Conservation (phyloP, 2,888 invertebrate genomes). For the Apoderus coryli region DNA sequence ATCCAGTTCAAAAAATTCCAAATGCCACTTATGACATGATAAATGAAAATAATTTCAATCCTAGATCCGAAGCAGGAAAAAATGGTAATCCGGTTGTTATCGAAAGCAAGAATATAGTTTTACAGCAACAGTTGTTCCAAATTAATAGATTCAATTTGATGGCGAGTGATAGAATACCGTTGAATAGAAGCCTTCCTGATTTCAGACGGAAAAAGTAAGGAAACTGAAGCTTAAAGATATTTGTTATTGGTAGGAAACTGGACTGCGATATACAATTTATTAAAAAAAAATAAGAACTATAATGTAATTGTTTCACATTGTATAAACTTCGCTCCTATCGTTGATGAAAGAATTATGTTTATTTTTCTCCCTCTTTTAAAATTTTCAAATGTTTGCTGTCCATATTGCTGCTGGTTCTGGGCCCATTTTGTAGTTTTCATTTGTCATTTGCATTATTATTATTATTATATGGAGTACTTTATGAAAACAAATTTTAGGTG, state of each 20-base stretch:
- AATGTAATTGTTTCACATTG: too few species aligned
- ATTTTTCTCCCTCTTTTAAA: too few species aligned
- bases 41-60: conserved; percentile 65
- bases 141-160: conserved; percentile 79
- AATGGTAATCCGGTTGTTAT: conserved; percentile 69
- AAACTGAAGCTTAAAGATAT: neutral
- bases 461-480: too few species aligned
- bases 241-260: too few species aligned
- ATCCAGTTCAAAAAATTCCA: conserved; percentile 41
- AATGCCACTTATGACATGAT: conserved; percentile 59
- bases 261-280: too few species aligned
- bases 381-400: too few species aligned
- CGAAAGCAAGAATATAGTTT: conserved; percentile 55
- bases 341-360: too few species aligned
- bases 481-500: conserved; percentile 54
- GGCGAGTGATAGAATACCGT: conserved; percentile 75
- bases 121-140: conserved; percentile 65
- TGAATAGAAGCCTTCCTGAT: conserved; percentile 73
- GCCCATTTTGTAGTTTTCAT: too few species aligned
- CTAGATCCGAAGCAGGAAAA: conserved; percentile 58
- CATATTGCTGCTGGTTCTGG: too few species aligned
- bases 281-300: too few species aligned
- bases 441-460: too few species aligned
- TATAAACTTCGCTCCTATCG: too few species aligned
- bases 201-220: conserved; percentile 62